Base-by-base conservation (phyloP, 2,888 invertebrate genomes). In the Aleiodes testaceus region DNA sequence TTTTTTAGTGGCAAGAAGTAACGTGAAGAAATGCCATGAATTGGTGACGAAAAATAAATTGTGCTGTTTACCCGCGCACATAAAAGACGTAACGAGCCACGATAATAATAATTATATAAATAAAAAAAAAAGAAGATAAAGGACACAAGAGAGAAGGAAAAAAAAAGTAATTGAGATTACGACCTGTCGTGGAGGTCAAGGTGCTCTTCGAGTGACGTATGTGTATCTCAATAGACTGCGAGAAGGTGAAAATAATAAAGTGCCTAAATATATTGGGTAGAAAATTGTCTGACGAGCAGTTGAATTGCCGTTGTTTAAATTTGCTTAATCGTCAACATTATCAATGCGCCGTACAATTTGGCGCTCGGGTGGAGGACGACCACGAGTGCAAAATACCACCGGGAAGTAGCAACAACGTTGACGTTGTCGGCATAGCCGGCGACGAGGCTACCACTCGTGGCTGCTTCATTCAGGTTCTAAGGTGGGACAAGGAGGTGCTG, bases 401-500 rank as follows among this genome's bases (percentile, higher is more conserved):
- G 63, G 67, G 64, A 72, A 68, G 64, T 55, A 68, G 64, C 64
- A 67, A 47, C 9, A 67, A 64, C 67, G 44, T 67, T 47, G 42
- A 72, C 67, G 70, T 67, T 69, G 73, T 68, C 71, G 64, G 61
- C 45, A 30, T 66, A 45, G 69, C 66, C 63, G 69, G 66, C 63
- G 47, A 63, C 69, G 18, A 68, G 11, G 18, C n/a, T 64, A 59
- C 55, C 36, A 74, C 67, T 65, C 65, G 67, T 61, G 67, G 49
- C 78, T 74, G 78, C 73, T 72, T 70, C 53, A 66, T 70, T 52
- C 69, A 66, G 64, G 70, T 74, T 74, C 75, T 84, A 82, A 82
- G 78, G 84, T 84, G 86, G 85, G 84, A 79, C 86, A 86, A 82
- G 84, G 82, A 79, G 85, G 85, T 77, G 82, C 85, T 82, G 85